Base-by-base conservation (phyloP, 2,797 vertebrate species). In the Synanceia verrucosa region DNA sequence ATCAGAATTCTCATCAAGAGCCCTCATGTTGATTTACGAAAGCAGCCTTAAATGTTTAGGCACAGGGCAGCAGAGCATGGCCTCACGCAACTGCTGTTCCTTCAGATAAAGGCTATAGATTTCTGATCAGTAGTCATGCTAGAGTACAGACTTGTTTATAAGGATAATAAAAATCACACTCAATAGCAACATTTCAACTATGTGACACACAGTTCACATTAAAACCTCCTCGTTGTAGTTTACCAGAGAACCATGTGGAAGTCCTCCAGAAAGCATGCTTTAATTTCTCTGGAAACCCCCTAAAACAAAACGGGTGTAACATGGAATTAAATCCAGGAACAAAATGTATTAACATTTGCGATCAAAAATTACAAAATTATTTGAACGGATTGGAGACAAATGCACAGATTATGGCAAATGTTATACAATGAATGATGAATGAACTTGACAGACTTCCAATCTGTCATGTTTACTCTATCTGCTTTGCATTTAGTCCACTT, bases 401-500 rank as follows among this genome's bases (percentile, higher is more conserved):
- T 50, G 41, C 24, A 31, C 18, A 33, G 44, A 31, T 65, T 33
- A 51, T 43, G 19, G 21, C 14, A 9, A 59, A 50, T 37, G 19
- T 46, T n/a, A 34, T 29, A n/a, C 11, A 24, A 1, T 23, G 19
- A 23, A n/a, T n/a, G n/a, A n/a, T n/a, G n/a, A n/a, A n/a, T n/a
- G n/a, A n/a, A n/a, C n/a, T n/a, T n/a, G n/a, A n/a, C n/a, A n/a
- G n/a, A n/a, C n/a, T n/a, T n/a, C n/a, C n/a, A n/a, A n/a, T n/a
- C n/a, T n/a, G 66, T 48, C 71, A 52, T 78, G 62, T 78, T 73
- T 78, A 72, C 46, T 21, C 51, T 23, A 41, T 55, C 85, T 82
- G 68, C 73, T 84, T 86, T 79, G 71, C 78, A 84, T 89, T 66
- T 71, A 58, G 78, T 83, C 65, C 72, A 69, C 55, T 65, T 71